These are phyloP conservation scores for Vireo griseus DNA, from an alignment of 2,797 vertebrate genomes.

Conservation along the genomic window DNA sequence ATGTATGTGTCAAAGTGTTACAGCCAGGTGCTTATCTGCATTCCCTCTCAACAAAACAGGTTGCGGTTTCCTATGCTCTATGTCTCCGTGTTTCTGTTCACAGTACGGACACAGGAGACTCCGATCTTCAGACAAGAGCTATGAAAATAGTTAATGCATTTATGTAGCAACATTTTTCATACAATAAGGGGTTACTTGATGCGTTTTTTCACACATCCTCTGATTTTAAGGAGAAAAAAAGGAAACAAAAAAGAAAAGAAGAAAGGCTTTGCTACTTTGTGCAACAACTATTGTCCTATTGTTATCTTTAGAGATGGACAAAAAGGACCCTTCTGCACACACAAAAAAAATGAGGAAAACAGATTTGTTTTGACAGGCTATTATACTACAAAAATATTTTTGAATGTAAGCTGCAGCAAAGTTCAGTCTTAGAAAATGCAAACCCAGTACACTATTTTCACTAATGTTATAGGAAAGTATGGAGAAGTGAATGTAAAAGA, in stretches of 20 bases:
- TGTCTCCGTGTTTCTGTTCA: background rate
- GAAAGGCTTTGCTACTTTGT: background rate
- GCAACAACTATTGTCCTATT: constrained; percentile 7
- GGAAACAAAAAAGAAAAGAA: background rate
- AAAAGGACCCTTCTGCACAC: constrained; percentile 53
- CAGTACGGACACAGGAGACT: background rate
- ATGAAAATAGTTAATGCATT: background rate
- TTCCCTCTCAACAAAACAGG: background rate
- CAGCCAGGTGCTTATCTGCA: background rate
- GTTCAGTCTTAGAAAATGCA: constrained; percentile 63
- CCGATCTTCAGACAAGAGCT: background rate
- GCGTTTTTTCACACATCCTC: background rate
- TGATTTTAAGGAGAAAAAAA: background rate
- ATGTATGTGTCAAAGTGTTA: background rate
- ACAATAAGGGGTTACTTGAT: background rate
- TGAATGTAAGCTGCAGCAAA: constrained; percentile 74
- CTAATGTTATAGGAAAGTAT: constrained; percentile 41
- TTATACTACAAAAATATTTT: constrained; percentile 77
- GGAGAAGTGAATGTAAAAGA: constrained; percentile 22
- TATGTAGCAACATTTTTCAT: background rate
- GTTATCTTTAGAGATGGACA: constrained; percentile 46
- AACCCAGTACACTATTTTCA: constrained; percentile 17
- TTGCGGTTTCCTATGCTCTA: background rate
- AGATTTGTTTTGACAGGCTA: constrained; percentile 80
- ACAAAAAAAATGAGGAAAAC: constrained; percentile 58